phyloP scores from a whole-genome alignment of 2,113 vertebrate genomes.

The Petrocephalus zakoni region DNA sequence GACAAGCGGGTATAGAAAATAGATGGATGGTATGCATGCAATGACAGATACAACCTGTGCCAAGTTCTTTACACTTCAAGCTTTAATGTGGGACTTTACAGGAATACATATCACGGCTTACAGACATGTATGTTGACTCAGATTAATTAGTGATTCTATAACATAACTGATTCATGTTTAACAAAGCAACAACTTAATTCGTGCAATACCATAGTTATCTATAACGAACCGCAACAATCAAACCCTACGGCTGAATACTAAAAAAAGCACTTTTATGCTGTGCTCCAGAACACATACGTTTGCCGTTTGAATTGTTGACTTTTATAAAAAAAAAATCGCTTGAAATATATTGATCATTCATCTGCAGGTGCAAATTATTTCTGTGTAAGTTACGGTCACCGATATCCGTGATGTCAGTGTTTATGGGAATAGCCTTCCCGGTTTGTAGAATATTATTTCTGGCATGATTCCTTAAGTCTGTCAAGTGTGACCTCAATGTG shows the following conservation, averaged over 20 bases:
- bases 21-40: not conserved
- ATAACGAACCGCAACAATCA: not conserved
- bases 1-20: not conserved
- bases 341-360: not conserved
- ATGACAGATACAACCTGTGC: not conserved
- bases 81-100: not conserved
- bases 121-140: not conserved
- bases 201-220: not conserved
- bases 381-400: not conserved
- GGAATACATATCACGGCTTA: too few relatives aligned
- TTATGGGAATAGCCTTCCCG: not conserved
- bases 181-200: not conserved
- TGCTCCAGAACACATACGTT: not conserved
- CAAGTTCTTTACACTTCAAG: not conserved
- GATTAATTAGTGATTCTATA: not conserved
- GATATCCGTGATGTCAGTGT: not conserved
- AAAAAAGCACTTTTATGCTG: not conserved
- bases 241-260: not conserved
- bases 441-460: not conserved
- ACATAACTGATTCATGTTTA: not conserved
- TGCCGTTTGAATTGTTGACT: not conserved
- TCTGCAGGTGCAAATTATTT: not conserved
- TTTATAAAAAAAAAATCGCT: not conserved
- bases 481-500: not conserved
- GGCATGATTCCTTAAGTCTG: not conserved